Evolutionary conservation across 2,113 vertebrate genomes (phyloP).

Genomic region (Serinus canaria): DNA sequence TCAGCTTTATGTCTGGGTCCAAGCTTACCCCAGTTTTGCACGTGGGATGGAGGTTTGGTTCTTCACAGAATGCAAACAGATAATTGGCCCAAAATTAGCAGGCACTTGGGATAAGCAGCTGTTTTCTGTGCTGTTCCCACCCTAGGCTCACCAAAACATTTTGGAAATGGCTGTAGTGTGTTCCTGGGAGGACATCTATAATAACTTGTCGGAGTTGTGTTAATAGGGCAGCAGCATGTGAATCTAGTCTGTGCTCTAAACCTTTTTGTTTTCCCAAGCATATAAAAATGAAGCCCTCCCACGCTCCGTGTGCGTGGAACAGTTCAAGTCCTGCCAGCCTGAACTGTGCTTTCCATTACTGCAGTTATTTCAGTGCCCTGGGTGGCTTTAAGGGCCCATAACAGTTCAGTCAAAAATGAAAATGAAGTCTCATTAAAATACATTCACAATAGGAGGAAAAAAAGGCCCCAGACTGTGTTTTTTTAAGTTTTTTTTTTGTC

Average conservation of each 20-base stretch:
- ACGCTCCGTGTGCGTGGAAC: background rate
- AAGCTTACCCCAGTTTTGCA: background rate
- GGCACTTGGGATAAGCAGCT: background rate
- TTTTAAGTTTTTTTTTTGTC: conserved; percentile 48
- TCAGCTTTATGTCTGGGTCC: background rate
- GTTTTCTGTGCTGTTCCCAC: background rate
- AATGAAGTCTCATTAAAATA: conserved; percentile 63
- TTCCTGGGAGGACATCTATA: conserved; percentile 4
- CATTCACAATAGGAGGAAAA: conserved; percentile 56
- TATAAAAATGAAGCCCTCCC: conserved; percentile 39
- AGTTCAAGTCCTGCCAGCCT: conserved; percentile 44
- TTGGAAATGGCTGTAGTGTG: background rate
- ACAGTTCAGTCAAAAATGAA: conserved; percentile 38
- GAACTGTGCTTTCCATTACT: conserved; percentile 42
- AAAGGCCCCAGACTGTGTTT: conserved; percentile 57
- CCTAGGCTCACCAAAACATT: background rate
- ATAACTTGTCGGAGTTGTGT: background rate
- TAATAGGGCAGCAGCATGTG: conserved; percentile 27
- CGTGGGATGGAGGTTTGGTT: background rate
- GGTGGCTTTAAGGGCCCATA: conserved; percentile 27
- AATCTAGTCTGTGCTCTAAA: background rate
- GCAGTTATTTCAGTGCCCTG: conserved; percentile 17
- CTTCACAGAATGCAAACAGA: background rate
- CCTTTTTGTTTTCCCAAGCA: background rate
- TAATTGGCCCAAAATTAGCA: background rate